Evolutionary conservation across 1,140 invertebrate genomes (phyloP).

Genomic region (Calycopis cecrops): DNA sequence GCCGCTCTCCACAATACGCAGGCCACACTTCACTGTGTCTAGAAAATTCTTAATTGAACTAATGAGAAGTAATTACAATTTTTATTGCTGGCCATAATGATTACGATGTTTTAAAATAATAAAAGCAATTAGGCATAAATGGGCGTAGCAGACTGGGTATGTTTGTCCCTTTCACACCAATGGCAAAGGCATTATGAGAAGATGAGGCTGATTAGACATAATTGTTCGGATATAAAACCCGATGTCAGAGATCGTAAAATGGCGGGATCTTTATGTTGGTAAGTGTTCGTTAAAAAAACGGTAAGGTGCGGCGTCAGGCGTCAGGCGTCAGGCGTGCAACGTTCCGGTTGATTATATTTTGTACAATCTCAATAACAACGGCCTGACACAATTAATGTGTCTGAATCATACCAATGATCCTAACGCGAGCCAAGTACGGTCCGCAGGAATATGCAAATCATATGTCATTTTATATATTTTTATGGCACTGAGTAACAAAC

Average conservation of each 20-base stretch:
- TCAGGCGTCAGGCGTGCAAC: too few species aligned
- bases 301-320: conserved; percentile 19
- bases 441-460: conserved; percentile 24
- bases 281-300: conserved; percentile 40
- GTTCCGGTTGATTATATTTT: conserved; percentile 8
- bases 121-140: conserved; percentile 74
- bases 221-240: conserved; percentile 73
- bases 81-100: conserved; percentile 72
- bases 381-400: conserved; percentile 47
- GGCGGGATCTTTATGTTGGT: conserved; percentile 50
- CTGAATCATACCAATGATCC: conserved; percentile 46
- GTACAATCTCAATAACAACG: conserved; percentile 3
- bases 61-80: conserved; percentile 75
- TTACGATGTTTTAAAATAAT: conserved; percentile 75
- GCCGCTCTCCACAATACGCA: conserved; percentile 51
- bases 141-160: conserved; percentile 55
- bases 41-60: conserved; percentile 75
- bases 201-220: conserved; percentile 62
- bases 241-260: conserved; percentile 70
- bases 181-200: conserved; percentile 29
- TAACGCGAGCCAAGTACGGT: conserved; percentile 6
- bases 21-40: conserved; percentile 66
- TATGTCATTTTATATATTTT: too few species aligned
- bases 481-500: too few species aligned
- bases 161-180: conserved; percentile 41